Base-by-base conservation (phyloP, 2,797 vertebrate genomes). In the Halcyon smyrnensis region DNA sequence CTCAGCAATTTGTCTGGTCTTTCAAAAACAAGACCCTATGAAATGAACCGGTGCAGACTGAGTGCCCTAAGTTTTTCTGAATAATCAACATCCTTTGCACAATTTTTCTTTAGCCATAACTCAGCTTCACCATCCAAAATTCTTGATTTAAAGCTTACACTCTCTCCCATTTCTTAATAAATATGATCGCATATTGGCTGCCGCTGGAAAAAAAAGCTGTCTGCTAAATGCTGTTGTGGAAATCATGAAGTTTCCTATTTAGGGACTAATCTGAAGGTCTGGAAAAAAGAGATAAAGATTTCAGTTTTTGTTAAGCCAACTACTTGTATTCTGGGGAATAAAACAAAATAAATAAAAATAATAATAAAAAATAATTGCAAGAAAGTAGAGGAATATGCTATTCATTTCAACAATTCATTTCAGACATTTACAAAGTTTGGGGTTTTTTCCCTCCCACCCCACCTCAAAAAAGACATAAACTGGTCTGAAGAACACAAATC, bases 371-470 rank as follows among this genome's bases (percentile, higher is more conserved):
- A 57, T 20, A 36, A 69, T 36, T 36, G 25, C 46, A 50, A 57
- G 30, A 36, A 8, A 50, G 21, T 39, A 70, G 9, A 59, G 17
- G 14, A 83, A 36, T 90, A 50, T 15, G 13, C 41, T 73, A 37
- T 50, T 93, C n/a, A 13, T 25, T 80, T 65, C 79, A 89, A 1
- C 3, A 1, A 74, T 50, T 88, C 37, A 50, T 80, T 90, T 34
- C 84, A 77, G 51, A 92, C 21, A 36, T 36, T 30, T 79, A 56
- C 4, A 15, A 51, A 15, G 51, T 69, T 65, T 23, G 4, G 6
- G 1, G 2, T 2, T 21, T 67, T 83, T 51, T 7, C n/a, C 51
- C 28, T 51, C 25, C 13, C 32, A 14, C n/a, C 3, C 0, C 2
- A 4, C 23, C 28, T 54, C 36, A 21, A 6, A 27, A 20, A 41